phyloP scores from a whole-genome alignment of 2,888 invertebrate species.

The Thera britannica region DNA sequence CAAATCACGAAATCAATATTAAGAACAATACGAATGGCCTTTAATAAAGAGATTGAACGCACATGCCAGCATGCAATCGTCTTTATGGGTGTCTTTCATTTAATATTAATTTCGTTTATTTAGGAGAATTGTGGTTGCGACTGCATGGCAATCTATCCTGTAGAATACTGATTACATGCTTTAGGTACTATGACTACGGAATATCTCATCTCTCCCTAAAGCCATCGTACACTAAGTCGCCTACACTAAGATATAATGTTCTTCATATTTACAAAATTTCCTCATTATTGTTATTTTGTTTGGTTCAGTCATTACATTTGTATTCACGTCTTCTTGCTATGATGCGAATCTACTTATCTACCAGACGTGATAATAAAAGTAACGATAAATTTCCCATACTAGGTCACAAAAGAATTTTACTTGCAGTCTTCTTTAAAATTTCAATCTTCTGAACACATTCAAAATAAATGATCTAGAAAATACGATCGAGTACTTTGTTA shows the following conservation, averaged over 20 bases:
- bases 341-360: too few species aligned
- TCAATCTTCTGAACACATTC: neutral
- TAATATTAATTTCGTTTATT: neutral
- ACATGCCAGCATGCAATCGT: neutral
- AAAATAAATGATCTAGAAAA: neutral
- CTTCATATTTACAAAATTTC: too few species aligned
- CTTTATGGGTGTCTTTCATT: neutral
- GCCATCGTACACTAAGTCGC: too few species aligned
- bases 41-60: conserved; percentile 24
- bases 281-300: too few species aligned
- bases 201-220: neutral
- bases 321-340: too few species aligned
- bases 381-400: too few species aligned
- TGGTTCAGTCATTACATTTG: too few species aligned
- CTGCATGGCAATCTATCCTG: neutral
- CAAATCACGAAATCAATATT: conserved; percentile 32
- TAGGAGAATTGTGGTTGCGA: neutral
- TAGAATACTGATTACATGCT: neutral
- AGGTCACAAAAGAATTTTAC: too few species aligned
- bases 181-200: neutral
- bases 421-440: neutral
- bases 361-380: too few species aligned
- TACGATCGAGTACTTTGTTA: neutral
- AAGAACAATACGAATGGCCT: conserved; percentile 41
- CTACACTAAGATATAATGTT: too few species aligned